Conservation (phyloP, 1,140 invertebrate species). For the Drosophila equinoxialis region DNA sequence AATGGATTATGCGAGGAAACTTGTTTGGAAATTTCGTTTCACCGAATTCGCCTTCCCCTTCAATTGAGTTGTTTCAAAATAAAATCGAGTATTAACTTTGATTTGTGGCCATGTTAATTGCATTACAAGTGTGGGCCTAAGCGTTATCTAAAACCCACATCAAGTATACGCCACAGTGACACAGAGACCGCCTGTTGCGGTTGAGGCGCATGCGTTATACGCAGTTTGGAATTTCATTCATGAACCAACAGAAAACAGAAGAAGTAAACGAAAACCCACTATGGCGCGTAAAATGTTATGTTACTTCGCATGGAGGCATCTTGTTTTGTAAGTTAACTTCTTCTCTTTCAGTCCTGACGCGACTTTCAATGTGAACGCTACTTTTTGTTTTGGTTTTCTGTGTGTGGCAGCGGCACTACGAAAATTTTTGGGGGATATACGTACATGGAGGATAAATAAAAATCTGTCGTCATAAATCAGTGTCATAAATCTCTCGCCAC, state of each 20-base stretch:
- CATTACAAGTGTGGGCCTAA: not conserved
- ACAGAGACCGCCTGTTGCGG: conserved; percentile 47
- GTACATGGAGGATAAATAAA: conserved; percentile 35
- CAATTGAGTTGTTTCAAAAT: not conserved
- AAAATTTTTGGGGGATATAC: not conserved
- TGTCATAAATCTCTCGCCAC: conserved; percentile 71
- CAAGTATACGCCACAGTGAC: conserved; percentile 14
- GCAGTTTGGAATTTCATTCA: conserved; percentile 63
- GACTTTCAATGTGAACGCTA: conserved; percentile 60
- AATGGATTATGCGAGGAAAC: no score
- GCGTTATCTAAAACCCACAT: conserved; percentile 4
- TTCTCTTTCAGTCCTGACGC: conserved; percentile 52
- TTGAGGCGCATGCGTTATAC: conserved; percentile 53
- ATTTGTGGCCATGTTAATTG: conserved; percentile 6
- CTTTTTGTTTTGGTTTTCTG: not conserved
- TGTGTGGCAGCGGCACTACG: not conserved
- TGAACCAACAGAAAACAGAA: conserved; percentile 28
- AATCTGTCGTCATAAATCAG: conserved; percentile 64
- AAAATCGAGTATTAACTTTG: conserved; percentile 1
- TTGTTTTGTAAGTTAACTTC: not conserved
- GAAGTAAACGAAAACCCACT: not conserved
- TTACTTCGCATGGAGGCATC: conserved; percentile 22
- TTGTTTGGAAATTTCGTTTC: no score
- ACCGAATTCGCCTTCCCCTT: no score
- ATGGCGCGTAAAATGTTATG: conserved; percentile 14